Evolutionary conservation across 1,140 invertebrate genomes (phyloP), one percentile per base, ranked within the genome.

Genomic region (Pseudobourletiella spinata): DNA sequence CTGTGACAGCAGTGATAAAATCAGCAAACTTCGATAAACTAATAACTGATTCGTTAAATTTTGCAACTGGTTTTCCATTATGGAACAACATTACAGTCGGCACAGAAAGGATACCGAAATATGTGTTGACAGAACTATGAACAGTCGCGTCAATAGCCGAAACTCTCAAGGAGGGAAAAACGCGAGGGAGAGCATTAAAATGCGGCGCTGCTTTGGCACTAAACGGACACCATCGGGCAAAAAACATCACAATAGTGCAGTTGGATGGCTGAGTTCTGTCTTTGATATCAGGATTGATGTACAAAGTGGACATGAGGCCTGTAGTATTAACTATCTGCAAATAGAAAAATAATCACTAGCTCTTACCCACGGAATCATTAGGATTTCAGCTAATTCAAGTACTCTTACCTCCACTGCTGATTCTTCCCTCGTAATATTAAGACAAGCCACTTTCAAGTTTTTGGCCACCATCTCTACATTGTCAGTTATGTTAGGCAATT

Each of bases 41-140:
- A 67, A 90, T 88, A 52, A 87, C 82, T 14, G 88, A 87, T 20
- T 85, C 84, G 77, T 95, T 94, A 65, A 88, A 94, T 76, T 90
- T 89, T 1, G 85, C 86, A 28, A 90, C 82, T 25, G 89, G 83
- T 72, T 88, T 83, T 0, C 90, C 90, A 78, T 95, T 95, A 73
- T 97, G 92, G 71, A 96, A 91, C 57, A 98, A 79, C 76, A 96
- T 83, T 14, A 97, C 74, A 32, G 91, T 94, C 39, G 93, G 93
- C 25, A 96, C 86, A 20, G 89, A 90, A n/a, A 94, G 85, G 65
- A 95, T 89, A 20, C 93, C 92, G 79, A 91, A 94, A 71, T 91
- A 87, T 0, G 91, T 88, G 76, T 95, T 95, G 30, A 93, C 71
- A 56, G 78, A 76, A 54, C 44, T 67, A 72, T 91, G 85, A 72